phyloP scores from a whole-genome alignment of 2,113 vertebrate species.

The Proteles cristata region DNA sequence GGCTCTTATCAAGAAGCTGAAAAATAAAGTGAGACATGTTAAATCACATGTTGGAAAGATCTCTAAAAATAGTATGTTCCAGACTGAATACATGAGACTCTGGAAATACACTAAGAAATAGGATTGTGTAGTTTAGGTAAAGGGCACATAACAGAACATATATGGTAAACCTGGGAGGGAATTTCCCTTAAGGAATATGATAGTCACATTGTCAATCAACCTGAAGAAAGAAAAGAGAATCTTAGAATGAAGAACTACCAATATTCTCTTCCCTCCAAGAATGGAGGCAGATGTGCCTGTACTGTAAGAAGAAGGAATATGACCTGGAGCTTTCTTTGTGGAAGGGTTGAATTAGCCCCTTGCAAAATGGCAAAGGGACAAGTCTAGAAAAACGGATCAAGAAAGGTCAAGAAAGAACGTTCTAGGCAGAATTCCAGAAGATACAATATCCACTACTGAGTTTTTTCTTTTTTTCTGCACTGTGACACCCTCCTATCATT shows the following conservation, averaged over 20 bases:
- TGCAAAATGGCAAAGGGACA: background rate
- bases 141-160: background rate
- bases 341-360: background rate
- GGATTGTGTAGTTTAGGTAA: background rate
- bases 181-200: background rate
- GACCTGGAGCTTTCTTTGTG: background rate
- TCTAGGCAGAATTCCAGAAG: background rate
- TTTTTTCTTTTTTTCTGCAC: background rate
- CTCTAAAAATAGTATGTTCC: background rate
- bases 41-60: constrained; percentile 1
- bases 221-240: background rate
- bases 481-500: background rate
- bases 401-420: background rate
- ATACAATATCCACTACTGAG: background rate
- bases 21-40: background rate
- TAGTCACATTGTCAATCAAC: background rate
- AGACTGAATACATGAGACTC: background rate
- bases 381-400: background rate
- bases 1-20: background rate
- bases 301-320: background rate
- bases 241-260: background rate
- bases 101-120: constrained; percentile 17
- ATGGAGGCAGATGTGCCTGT: background rate
- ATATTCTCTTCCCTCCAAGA: background rate
- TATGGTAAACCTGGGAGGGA: background rate